A percentile compares a stretch with the other conserved stretches of the same genome.
These are phyloP conservation scores for Cyanoramphus novaezelandiae DNA, from an alignment of 2,113 vertebrate species.

Conservation along the genomic window DNA sequence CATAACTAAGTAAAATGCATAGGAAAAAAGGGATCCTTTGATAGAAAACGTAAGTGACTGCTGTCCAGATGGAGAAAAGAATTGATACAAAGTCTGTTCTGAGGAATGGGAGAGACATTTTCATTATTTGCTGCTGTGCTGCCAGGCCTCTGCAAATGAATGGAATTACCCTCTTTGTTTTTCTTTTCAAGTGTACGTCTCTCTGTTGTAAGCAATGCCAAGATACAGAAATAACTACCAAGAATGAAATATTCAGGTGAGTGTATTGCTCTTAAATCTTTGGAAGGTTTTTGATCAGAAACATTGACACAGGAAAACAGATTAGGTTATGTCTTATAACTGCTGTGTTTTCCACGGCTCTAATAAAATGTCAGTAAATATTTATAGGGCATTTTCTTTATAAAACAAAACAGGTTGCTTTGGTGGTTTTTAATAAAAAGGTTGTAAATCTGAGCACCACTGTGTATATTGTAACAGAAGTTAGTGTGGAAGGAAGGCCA, in stretches of 20 bases:
- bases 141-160: not conserved
- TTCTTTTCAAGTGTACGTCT: slow-evolving; percentile 86
- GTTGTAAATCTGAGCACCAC: not conserved
- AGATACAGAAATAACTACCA: slow-evolving; percentile 96
- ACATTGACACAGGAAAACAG: not conserved
- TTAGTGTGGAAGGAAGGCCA: not conserved
- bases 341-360: not conserved
- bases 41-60: not conserved
- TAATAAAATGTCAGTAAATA: not conserved
- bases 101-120: not conserved
- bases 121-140: not conserved
- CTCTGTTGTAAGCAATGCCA: slow-evolving; percentile 96
- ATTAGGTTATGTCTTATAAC: not conserved
- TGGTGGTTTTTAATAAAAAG: not conserved
- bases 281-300: not conserved
- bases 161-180: not conserved
- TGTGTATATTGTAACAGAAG: not conserved
- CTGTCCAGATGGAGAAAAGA: not conserved
- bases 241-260: slow-evolving; percentile 99
- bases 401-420: not conserved
- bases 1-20: not conserved
- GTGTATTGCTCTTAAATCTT: not conserved
- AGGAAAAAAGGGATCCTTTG: not conserved
- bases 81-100: not conserved
- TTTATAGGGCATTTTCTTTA: not conserved